Percentiles rank a stretch among this genome's conserved stretches.
These are phyloP conservation scores for Gasterosteus aculeatus DNA, from an alignment of 2,113 vertebrate genomes.

Conservation along the genomic window DNA sequence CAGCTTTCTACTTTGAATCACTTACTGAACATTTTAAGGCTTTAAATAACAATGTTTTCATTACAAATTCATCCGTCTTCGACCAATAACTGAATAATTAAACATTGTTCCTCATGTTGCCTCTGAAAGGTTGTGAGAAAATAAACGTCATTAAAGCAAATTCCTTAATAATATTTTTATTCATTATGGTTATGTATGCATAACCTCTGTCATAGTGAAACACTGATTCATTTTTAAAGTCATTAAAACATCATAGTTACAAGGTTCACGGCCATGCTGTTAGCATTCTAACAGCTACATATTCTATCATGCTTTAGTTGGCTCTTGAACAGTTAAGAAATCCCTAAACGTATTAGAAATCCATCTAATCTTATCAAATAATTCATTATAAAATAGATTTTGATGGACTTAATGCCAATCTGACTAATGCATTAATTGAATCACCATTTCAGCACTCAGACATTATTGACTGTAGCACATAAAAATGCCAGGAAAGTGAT, in stretches of 20 bases:
- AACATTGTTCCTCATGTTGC: neutral
- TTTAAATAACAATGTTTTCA: neutral
- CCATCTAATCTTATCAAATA: neutral
- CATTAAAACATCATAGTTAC: neutral
- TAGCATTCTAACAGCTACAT: neutral
- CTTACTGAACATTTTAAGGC: neutral
- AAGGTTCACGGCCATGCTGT: neutral
- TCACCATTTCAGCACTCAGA: neutral
- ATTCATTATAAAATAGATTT: neutral
- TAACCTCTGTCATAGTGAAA: too few relatives aligned
- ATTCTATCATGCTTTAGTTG: neutral
- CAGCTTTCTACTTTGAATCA: neutral
- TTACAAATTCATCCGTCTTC: neutral
- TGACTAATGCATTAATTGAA: neutral
- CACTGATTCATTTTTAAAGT: neutral
- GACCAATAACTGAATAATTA: neutral
- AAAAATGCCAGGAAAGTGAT: constrained; percentile 3
- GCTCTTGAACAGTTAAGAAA: neutral
- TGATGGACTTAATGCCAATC: neutral
- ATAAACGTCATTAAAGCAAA: neutral
- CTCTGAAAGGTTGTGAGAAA: too few relatives aligned
- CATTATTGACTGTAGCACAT: neutral
- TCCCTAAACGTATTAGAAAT: neutral
- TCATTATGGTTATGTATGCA: neutral
- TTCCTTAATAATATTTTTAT: neutral